Evolutionary conservation across 2,888 invertebrate genomes (phyloP).

Genomic region (Coelopa pilipes): DNA sequence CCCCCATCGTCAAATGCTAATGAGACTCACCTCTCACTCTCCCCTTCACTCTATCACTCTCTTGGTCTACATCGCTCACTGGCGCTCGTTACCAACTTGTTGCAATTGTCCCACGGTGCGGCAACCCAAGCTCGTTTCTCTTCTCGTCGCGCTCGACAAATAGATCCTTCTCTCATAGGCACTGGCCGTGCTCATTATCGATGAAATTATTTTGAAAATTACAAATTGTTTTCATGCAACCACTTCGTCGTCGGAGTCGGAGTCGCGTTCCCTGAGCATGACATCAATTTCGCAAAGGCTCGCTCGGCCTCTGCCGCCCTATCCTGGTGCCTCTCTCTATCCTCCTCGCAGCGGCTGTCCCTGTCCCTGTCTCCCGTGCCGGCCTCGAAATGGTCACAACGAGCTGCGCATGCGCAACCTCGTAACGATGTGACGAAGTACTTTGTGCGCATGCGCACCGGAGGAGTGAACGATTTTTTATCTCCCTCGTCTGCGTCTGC

Average conservation of each 20-base stretch:
- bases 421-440: slow-evolving; percentile 35
- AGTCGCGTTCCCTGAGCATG: neutral
- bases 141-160: no score
- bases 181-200: slow-evolving; percentile 1
- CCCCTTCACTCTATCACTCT: no score
- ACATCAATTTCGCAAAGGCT: neutral
- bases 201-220: slow-evolving; percentile 5
- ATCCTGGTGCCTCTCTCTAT: neutral
- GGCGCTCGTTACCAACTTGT: no score
- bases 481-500: neutral
- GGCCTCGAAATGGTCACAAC: neutral
- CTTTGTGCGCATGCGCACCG: slow-evolving; percentile 12
- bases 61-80: no score
- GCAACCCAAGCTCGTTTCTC: no score
- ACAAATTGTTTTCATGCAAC: slow-evolving; percentile 19
- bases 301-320: neutral
- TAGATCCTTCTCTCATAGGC: no score
- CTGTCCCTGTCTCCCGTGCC: neutral
- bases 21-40: no score
- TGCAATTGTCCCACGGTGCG: no score
- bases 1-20: no score
- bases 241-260: neutral
- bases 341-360: neutral
- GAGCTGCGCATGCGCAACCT: slow-evolving; percentile 30
- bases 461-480: neutral